phyloP scores from a whole-genome alignment of 2,888 invertebrate genomes.

The Ferdinandea cuprea region DNA sequence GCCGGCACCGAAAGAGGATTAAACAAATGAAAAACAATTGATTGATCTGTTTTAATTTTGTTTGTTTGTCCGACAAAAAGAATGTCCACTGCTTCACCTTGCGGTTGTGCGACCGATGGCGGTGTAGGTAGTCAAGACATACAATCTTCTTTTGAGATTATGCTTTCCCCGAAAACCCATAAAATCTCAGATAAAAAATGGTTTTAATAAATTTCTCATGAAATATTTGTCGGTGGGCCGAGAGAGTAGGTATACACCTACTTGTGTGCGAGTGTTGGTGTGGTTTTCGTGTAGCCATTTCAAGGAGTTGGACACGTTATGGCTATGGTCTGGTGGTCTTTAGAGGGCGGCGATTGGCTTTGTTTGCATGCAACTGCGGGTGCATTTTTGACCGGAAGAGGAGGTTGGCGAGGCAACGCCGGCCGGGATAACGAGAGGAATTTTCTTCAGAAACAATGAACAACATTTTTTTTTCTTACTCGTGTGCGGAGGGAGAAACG shows the following conservation, averaged over 20 bases:
- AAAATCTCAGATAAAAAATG: constrained; percentile 28
- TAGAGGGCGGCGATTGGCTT: constrained; percentile 16
- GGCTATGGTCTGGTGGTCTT: no score
- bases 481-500: constrained; percentile 1
- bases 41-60: not conserved
- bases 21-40: not conserved
- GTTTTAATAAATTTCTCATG: constrained; percentile 41
- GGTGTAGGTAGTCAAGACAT: constrained; percentile 11
- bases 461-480: constrained; percentile 5
- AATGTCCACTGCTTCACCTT: not conserved
- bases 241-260: no score
- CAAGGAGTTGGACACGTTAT: no score
- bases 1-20: not conserved
- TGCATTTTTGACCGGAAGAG: not conserved
- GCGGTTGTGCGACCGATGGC: not conserved
- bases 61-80: not conserved
- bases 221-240: not conserved
- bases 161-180: constrained; percentile 32
- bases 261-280: no score
- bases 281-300: not conserved
- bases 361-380: constrained; percentile 26
- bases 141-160: constrained; percentile 42
- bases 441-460: constrained; percentile 42
- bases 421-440: constrained; percentile 28
- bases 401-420: not conserved